Evolutionary conservation across 1,140 invertebrate genomes (phyloP), one percentile per base, ranked within the genome.

Genomic region (Cyrtorhinus lividipennis): DNA sequence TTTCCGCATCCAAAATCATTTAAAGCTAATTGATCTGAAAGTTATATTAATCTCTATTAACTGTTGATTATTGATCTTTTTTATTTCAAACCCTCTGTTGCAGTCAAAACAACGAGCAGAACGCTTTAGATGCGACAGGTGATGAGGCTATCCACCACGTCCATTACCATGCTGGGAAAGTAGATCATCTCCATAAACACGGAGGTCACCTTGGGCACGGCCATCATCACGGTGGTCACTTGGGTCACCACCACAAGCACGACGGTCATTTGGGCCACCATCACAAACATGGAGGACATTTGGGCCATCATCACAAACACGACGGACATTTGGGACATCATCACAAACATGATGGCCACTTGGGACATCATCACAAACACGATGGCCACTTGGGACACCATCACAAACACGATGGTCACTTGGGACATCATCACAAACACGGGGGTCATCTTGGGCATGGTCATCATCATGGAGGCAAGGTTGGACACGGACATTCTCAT

Each of bases 171-270:
- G 2, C 20, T 25, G 61, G 61, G 1, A 56, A 48, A 10, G 61
- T 62, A 13, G 61, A 62, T 23, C 61, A 62, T 53, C n/a, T 62
- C n/a, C 61, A 62, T 25, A 62, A 62, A 20, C 61, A 62, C 45
- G 48, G 20, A 8, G 30, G 30, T 38, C 18, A 26, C 23, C 2
- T 60, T 20, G 24, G 26, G 15, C 24, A 60, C 20, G 12, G 23
- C 10, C 59, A 60, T 38, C 3, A 26, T 2, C 59, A 60, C 20
- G 24, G 20, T 3, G 59, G 59, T 5, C n/a, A 30, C 59, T 3
- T 60, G 5, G 59, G 59, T 3, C 12, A 60, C 20, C 24, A 30
- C 26, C 59, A 60, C 26, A 27, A 26, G 12, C 59, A 60, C 20
- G 45, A 18, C n/a, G 61, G 61, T 24, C 18, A 56, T 26, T n/a